Base-by-base conservation (phyloP, 1,140 invertebrate genomes). In the Brachionus plicatilis region DNA sequence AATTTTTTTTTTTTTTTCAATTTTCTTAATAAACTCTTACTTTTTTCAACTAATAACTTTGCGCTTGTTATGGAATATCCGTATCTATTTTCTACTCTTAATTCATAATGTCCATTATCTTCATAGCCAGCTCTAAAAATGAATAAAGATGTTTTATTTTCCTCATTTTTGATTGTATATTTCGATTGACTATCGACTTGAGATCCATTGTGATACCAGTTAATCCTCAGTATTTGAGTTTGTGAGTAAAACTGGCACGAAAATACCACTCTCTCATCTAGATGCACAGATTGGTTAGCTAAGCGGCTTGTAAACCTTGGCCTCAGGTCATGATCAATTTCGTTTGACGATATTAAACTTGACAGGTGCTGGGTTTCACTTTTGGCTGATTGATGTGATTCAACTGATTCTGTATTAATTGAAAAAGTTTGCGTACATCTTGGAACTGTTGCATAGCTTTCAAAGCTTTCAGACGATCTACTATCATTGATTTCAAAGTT, bases 121-220 rank as follows among this genome's bases (percentile, higher is more conserved):
- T 76, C 72, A 50, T 29, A 76, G 7, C 27, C 33, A 11, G 27
- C 27, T 7, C 50, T 50, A 17, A 50, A 50, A 29, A 76, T 76
- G 20, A 27, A 50, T 4, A 76, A 53, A 50, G 45, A 76, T 24
- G 43, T 29, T 76, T 12, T 76, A 24, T 45, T 50, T 3, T 47
- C 11, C 47, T 76, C 72, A 12, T 76, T 20, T 50, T 76, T 76
- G 9, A 76, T 76, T 12, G 27, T 24, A 76, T 50, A 50, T 76
- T 27, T 76, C 43, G 43, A 76, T 9, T 76, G 20, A 50, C 14
- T 27, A 24, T 47, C 17, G 45, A 80, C 60, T 20, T 29, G 24
- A 41, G 14, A 14, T 56, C 53, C 79, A 82, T 82, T 82, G 24
- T 82, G 53, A 82, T 82, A 82, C 79, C 79, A 82, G 3, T 27